A percentile compares a stretch with the other conserved stretches of the same genome.
Conservation (phyloP, 2,797 vertebrate genomes). For the Anguilla marmorata region DNA sequence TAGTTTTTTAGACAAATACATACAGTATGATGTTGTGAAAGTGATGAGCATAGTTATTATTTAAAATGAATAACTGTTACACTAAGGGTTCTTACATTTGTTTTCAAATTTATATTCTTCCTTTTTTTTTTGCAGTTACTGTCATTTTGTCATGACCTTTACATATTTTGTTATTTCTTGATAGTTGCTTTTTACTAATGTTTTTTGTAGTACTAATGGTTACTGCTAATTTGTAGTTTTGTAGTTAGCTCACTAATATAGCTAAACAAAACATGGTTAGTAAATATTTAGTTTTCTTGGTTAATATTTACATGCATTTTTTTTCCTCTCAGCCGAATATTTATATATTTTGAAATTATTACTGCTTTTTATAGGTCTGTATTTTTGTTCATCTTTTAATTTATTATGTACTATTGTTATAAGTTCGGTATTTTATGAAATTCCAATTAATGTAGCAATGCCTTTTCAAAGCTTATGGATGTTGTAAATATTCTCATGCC, state of each 20-base stretch:
- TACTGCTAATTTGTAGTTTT: not conserved
- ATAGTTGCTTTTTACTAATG: constrained; percentile 9
- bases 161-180: not conserved
- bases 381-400: not conserved
- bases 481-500: not conserved
- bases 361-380: not conserved
- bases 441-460: not conserved
- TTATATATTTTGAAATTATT: not conserved
- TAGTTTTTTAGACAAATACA: not conserved
- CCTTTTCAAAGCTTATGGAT: not conserved
- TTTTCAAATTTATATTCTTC: not conserved
- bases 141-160: not conserved
- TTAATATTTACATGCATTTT: not conserved
- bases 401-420: no score
- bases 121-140: not conserved
- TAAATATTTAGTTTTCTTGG: not conserved
- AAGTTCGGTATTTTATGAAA: no score
- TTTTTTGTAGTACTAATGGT: constrained; percentile 13
- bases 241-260: constrained; percentile 16
- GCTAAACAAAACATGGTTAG: constrained; percentile 15
- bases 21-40: not conserved
- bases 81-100: not conserved
- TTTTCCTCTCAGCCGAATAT: not conserved
- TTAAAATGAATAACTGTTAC: not conserved
- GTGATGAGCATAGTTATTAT: not conserved